Conservation (phyloP, 2,113 vertebrate species). For the Casuarius casuarius region DNA sequence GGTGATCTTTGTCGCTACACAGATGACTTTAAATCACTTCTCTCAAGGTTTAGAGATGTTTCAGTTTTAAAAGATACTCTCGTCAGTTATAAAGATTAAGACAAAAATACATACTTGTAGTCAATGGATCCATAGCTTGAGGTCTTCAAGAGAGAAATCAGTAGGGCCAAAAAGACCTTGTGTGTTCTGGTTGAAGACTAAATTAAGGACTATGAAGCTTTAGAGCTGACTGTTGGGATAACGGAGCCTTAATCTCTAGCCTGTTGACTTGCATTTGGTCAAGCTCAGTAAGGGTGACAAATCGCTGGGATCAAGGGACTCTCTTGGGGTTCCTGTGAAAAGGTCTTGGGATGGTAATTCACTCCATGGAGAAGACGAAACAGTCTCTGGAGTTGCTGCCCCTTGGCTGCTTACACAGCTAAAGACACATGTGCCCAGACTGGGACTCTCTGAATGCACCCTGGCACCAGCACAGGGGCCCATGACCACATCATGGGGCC, state of each 20-base stretch:
- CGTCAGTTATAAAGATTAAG: not conserved
- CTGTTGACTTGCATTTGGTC: not conserved
- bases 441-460: not conserved
- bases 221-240: not conserved
- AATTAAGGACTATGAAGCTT: not conserved
- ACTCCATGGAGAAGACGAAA: not conserved
- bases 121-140: not conserved
- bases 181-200: not conserved
- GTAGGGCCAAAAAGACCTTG: not conserved
- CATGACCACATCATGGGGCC: fast-evolving
- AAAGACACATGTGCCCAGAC: fast-evolving
- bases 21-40: not conserved
- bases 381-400: not conserved
- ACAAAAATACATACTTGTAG: not conserved
- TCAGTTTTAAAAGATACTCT: slow-evolving; percentile 9
- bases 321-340: not conserved
- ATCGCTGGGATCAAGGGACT: not conserved
- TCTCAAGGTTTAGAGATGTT: not conserved
- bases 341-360: not conserved
- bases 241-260: not conserved
- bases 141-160: not conserved
- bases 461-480: too few relatives aligned
- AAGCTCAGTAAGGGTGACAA: not conserved
- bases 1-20: not conserved
- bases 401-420: not conserved